These are phyloP conservation scores for Invenusta paracnida DNA, from an alignment of 2,888 invertebrate species.

Conservation along the genomic window DNA sequence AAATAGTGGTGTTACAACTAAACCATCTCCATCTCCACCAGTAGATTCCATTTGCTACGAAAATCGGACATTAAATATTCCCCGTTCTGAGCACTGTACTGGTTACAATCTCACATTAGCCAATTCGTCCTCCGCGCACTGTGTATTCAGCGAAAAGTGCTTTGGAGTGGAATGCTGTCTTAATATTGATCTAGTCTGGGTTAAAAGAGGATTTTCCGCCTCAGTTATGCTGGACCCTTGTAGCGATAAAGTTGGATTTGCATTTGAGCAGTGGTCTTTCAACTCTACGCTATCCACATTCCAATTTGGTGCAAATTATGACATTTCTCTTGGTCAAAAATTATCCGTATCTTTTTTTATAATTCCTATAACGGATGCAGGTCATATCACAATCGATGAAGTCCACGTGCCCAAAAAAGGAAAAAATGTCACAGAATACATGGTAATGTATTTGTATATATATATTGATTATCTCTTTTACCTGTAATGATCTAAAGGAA, in stretches of 20 bases:
- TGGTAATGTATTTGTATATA: not conserved
- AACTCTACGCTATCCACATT: not conserved
- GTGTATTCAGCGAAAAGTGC: constrained; percentile 16
- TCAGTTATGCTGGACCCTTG: constrained; percentile 48
- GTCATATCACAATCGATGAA: not conserved
- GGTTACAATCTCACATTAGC: not conserved
- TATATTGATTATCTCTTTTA: too few relatives aligned
- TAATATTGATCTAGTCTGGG: constrained; percentile 28
- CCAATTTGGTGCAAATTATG: not conserved
- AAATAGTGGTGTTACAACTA: not conserved
- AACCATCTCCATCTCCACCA: not conserved
- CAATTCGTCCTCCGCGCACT: not conserved
- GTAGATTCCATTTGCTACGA: not conserved
- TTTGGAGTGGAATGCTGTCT: constrained; percentile 47
- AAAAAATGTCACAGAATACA: not conserved
- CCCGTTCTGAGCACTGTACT: not conserved
- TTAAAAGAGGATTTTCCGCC: constrained; percentile 46
- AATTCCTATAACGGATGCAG: not conserved
- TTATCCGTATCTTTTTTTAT: not conserved
- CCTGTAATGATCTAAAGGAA: too few relatives aligned
- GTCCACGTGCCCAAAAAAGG: not conserved
- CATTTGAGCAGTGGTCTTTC: constrained; percentile 38
- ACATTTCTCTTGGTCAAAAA: not conserved
- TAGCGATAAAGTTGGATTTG: constrained; percentile 43
- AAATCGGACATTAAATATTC: not conserved